Evolutionary conservation across 2,888 invertebrate species (phyloP).

Genomic region (Acanthopleura granulata): DNA sequence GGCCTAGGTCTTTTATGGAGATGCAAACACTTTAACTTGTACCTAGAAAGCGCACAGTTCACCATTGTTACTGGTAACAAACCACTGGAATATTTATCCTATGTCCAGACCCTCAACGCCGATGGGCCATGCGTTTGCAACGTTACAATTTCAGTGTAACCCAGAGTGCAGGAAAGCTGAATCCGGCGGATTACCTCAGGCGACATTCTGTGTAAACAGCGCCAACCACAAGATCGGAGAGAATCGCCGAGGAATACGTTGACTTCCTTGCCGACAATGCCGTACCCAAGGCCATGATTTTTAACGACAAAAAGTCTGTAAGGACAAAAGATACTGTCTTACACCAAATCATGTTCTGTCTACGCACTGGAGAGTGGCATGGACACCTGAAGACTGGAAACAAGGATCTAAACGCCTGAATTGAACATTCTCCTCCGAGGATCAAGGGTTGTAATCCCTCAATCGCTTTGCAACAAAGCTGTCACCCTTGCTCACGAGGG

Average conservation of each 20-base stretch:
- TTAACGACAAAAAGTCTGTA: conserved; percentile 28
- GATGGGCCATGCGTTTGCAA: conserved; percentile 21
- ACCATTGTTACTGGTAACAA: not conserved
- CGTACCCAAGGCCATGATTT: conserved; percentile 33
- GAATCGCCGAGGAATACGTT: conserved; percentile 31
- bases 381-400: not conserved
- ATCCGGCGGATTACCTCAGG: conserved; percentile 21
- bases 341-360: not conserved
- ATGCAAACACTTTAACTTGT: conserved; percentile 33
- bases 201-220: conserved; percentile 35
- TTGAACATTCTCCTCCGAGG: conserved; percentile 27
- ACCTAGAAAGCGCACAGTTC: conserved; percentile 27
- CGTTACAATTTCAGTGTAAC: conserved; percentile 23
- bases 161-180: conserved; percentile 19
- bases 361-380: not conserved
- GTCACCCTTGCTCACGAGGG: conserved; percentile 39
- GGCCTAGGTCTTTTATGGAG: conserved; percentile 31
- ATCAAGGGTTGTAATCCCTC: conserved; percentile 34
- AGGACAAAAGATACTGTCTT: not conserved
- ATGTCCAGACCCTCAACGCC: conserved; percentile 22
- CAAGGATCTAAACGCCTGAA: not conserved
- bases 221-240: conserved; percentile 28
- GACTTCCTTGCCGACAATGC: conserved; percentile 26
- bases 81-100: conserved; percentile 24
- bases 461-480: conserved; percentile 29